phyloP scores from a whole-genome alignment of 2,888 invertebrate species.

The Eudasyphora cyanicolor region DNA sequence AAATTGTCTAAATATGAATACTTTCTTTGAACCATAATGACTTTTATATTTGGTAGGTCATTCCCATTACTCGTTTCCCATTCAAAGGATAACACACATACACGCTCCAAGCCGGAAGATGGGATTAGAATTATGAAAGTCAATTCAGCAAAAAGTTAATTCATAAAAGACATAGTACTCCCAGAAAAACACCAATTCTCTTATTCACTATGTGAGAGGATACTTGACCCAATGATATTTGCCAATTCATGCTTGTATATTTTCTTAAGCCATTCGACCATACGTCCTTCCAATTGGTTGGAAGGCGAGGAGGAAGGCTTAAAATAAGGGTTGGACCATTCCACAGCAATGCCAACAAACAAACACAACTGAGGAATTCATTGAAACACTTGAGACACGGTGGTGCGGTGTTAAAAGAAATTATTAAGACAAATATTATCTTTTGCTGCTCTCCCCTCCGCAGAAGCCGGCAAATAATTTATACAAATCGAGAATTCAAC shows the following conservation, averaged over 20 bases:
- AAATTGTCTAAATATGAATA: not conserved
- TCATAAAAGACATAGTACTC: constrained; percentile 67
- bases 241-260: constrained; percentile 53
- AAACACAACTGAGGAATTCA: constrained; percentile 30
- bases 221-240: constrained; percentile 32
- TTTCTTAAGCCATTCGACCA: constrained; percentile 4
- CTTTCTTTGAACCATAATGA: constrained; percentile 60
- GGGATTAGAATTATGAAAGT: constrained; percentile 70
- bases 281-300: constrained; percentile 49
- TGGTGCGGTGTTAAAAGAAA: constrained; percentile 71
- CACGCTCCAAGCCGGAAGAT: constrained; percentile 65
- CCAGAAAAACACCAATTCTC: not conserved
- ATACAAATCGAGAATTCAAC: constrained; percentile 66
- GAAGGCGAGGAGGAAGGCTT: not conserved
- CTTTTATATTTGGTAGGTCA: constrained; percentile 32
- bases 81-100: not conserved
- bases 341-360: constrained; percentile 7
- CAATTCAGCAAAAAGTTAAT: constrained; percentile 77
- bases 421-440: constrained; percentile 74
- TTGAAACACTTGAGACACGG: constrained; percentile 37
- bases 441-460: not conserved
- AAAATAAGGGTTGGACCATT: constrained; percentile 47
- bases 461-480: not conserved
- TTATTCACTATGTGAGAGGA: not conserved
- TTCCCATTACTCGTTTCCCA: not conserved